phyloP scores from a whole-genome alignment of 1,140 invertebrate genomes.

The Cyphomyrmex costatus region DNA sequence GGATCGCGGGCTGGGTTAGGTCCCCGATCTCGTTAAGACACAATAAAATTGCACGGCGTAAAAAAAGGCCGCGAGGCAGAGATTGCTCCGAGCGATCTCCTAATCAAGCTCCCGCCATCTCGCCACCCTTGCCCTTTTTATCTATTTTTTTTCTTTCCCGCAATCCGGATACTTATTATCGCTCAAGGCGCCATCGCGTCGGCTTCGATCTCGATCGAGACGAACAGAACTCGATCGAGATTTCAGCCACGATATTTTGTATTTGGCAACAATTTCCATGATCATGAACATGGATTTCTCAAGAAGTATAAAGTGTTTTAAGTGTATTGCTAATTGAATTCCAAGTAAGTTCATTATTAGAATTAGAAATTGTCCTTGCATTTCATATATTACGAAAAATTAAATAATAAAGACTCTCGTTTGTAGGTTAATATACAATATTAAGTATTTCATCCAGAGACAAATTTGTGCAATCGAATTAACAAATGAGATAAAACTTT shows the following conservation, averaged over 20 bases:
- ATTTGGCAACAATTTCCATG: slow-evolving; percentile 14
- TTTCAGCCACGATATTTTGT: slow-evolving; percentile 40
- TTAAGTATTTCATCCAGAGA: too few species aligned
- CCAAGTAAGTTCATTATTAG: not conserved
- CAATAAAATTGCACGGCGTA: slow-evolving; percentile 79
- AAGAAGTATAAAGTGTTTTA: not conserved
- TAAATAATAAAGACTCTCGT: too few species aligned
- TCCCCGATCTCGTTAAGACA: slow-evolving; percentile 81
- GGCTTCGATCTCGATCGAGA: slow-evolving; percentile 71
- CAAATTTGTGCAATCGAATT: too few species aligned
- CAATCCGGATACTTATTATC: slow-evolving; percentile 58
- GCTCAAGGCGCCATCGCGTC: not conserved
- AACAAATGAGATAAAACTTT: too few species aligned
- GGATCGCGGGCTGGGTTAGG: slow-evolving; percentile 60
- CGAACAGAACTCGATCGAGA: slow-evolving; percentile 21
- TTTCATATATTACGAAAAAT: too few species aligned
- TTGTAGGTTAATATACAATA: too few species aligned
- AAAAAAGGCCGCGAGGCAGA: slow-evolving; percentile 71
- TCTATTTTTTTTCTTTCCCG: slow-evolving; percentile 1
- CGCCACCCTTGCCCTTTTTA: slow-evolving; percentile 22
- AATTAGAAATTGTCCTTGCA: not conserved
- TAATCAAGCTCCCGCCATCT: slow-evolving; percentile 75
- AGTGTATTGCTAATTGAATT: not conserved
- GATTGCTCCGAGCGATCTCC: slow-evolving; percentile 79
- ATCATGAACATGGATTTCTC: not conserved